Base-by-base conservation (phyloP, 2,113 vertebrate genomes). In the Craseonycteris thonglongyai region DNA sequence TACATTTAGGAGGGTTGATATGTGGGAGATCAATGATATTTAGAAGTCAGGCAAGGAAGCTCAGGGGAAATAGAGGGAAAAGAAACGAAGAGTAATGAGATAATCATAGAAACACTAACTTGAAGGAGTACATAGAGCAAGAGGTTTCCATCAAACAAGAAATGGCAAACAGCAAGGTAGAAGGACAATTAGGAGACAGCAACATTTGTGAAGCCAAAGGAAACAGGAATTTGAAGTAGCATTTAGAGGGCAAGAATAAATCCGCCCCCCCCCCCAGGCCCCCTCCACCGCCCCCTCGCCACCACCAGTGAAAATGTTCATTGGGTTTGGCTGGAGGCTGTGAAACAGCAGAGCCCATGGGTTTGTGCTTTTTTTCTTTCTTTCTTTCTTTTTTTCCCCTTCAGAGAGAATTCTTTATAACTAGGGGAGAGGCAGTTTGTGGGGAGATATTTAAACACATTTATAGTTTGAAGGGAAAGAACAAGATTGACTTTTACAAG, bases 301-400 rank as follows among this genome's bases (percentile, higher is more conserved):
- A n/a, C n/a, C n/a, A n/a, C n/a, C 33, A 51, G 6, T 38, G 26
- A 35, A 40, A 56, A 56, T 21, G 8, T 6, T 14, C 19, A 0
- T 4, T 24, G 30, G 16, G 2, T 51, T 80, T 28, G 30, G 35
- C 33, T 61, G 16, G 49, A n/a, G 3, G 0, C 49, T 42, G 16
- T 10, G 30, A 56, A 38, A 72, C 66, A 42, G 49, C 28, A 79
- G 12, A 74, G 28, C 12, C 9, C 3, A 24, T 56, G 26, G 66
- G 18, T 51, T 56, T 10, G 3, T 74, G 18, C 26, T 1, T 75
- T 63, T 72, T 49, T 30, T 3, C 28, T 61, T 30, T 30, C 12
- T 28, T 59, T 56, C 26, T 24, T 22, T 81, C 28, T 30, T 22
- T 40, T n/a, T n/a, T n/a, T n/a, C n/a, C n/a, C 12, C 13, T 59